These are phyloP conservation scores for Biston stratarius DNA, from an alignment of 2,888 invertebrate genomes.

Conservation along the genomic window DNA sequence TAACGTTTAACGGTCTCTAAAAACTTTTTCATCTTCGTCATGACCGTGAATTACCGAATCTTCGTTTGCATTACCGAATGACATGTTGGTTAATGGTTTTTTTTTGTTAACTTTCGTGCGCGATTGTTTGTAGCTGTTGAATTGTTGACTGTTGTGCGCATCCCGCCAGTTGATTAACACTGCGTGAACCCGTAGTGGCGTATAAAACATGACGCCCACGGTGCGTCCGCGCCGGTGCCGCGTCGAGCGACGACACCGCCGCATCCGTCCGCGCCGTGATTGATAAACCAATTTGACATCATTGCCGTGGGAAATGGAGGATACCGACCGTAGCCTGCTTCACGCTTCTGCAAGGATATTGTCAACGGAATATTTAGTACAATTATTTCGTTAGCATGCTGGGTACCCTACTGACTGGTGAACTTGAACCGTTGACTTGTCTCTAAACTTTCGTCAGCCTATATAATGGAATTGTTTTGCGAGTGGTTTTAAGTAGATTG, in stretches of 20 bases:
- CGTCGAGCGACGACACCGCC: conserved; percentile 65
- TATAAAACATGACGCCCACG: conserved; percentile 70
- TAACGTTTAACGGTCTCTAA: conserved; percentile 60
- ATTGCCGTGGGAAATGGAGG: conserved; percentile 80
- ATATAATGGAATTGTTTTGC: too few relatives aligned
- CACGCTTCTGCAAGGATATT: conserved; percentile 11
- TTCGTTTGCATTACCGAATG: conserved; percentile 9
- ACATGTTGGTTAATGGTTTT: conserved; percentile 8
- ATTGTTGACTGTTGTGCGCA: conserved; percentile 60
- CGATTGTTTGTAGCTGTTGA: conserved; percentile 50
- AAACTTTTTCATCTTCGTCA: conserved; percentile 24
- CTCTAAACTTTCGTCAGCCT: too few relatives aligned
- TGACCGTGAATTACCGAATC: background rate
- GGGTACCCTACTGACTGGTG: background rate
- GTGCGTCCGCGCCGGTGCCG: conserved; percentile 13
- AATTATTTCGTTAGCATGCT: background rate
- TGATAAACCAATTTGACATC: conserved; percentile 80
- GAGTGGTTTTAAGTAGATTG: too few relatives aligned
- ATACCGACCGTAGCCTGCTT: conserved; percentile 31
- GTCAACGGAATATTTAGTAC: conserved; percentile 13
- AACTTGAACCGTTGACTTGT: too few relatives aligned
- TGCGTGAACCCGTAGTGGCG: conserved; percentile 66
- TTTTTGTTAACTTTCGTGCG: conserved; percentile 5
- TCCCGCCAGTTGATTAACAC: conserved; percentile 64
- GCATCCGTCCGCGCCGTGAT: conserved; percentile 80